Conservation (phyloP, 1,140 invertebrate species). For the Drosophila ogumai region DNA sequence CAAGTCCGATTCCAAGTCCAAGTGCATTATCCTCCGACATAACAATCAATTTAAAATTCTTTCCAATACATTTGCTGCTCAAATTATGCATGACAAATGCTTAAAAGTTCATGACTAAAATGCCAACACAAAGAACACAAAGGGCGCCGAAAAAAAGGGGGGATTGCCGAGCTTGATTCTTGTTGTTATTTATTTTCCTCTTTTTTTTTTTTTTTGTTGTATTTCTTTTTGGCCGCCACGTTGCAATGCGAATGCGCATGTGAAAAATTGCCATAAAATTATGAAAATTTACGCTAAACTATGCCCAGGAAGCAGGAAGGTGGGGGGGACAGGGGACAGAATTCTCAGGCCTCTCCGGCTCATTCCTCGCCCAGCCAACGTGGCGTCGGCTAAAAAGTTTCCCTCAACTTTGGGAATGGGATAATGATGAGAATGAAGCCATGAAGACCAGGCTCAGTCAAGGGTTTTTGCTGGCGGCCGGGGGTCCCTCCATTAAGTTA, state of each 20-base stretch:
- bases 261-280: conserved; percentile 83
- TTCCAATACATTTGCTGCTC: conserved; percentile 81
- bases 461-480: conserved; percentile 10
- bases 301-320: conserved; percentile 29
- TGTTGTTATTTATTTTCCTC: conserved; percentile 7
- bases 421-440: conserved; percentile 52
- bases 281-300: conserved; percentile 79
- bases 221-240: conserved; percentile 1
- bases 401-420: conserved; percentile 45
- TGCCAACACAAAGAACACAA: conserved; percentile 65
- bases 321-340: neutral
- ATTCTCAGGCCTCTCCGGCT: conserved; percentile 6
- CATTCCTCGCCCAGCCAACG: conserved; percentile 21
- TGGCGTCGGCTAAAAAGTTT: conserved; percentile 51
- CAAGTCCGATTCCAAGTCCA: conserved; percentile 3
- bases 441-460: conserved; percentile 31
- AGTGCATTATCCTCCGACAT: conserved; percentile 34
- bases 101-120: conserved; percentile 84
- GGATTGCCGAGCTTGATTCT: neutral
- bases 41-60: conserved; percentile 83
- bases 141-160: neutral
- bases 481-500: conserved; percentile 36
- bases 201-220: neutral
- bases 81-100: conserved; percentile 83
- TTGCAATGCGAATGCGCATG: conserved; percentile 56